phyloP scores from a whole-genome alignment of 2,888 invertebrate species.

The Neoaliturus tenellus region DNA sequence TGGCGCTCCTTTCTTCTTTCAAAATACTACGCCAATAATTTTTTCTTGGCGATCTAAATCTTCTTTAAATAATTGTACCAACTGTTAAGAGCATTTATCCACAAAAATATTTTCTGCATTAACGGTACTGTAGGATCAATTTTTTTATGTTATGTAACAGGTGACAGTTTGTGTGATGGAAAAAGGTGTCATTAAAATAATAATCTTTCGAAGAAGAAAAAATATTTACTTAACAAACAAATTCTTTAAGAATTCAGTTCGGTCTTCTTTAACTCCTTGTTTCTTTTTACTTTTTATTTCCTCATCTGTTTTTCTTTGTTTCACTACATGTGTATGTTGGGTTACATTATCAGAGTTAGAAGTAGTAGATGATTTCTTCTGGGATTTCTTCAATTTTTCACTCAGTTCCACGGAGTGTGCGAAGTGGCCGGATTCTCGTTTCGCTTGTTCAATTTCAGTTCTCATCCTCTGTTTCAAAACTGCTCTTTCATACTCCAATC shows the following conservation, averaged over 20 bases:
- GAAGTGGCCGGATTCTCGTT: slow-evolving; percentile 92
- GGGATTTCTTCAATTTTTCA: slow-evolving; percentile 72
- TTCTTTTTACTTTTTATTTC: slow-evolving; percentile 61
- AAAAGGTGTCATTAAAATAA: too few species aligned
- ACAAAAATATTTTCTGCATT: too few species aligned
- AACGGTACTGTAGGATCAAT: too few species aligned
- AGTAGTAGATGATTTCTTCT: slow-evolving; percentile 24
- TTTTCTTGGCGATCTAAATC: too few species aligned
- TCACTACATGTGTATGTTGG: slow-evolving; percentile 46
- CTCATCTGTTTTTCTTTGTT: slow-evolving; percentile 64
- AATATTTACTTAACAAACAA: slow-evolving; percentile 62
- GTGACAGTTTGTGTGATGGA: too few species aligned
- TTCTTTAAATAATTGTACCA: too few species aligned
- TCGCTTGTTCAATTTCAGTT: slow-evolving; percentile 93
- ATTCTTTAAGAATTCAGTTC: slow-evolving; percentile 65
- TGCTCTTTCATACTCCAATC: slow-evolving; percentile 94
- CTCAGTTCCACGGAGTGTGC: slow-evolving; percentile 88
- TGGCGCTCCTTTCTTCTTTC: too few species aligned
- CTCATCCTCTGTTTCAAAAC: slow-evolving; percentile 90
- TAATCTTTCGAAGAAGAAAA: not conserved
- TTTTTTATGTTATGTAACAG: too few species aligned
- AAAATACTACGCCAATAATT: too few species aligned
- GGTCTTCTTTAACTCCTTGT: slow-evolving; percentile 58
- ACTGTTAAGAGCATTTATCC: too few species aligned
- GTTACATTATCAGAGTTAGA: not conserved